Base-by-base conservation (phyloP, 2,888 invertebrate genomes). In the Drosophila siamana region DNA sequence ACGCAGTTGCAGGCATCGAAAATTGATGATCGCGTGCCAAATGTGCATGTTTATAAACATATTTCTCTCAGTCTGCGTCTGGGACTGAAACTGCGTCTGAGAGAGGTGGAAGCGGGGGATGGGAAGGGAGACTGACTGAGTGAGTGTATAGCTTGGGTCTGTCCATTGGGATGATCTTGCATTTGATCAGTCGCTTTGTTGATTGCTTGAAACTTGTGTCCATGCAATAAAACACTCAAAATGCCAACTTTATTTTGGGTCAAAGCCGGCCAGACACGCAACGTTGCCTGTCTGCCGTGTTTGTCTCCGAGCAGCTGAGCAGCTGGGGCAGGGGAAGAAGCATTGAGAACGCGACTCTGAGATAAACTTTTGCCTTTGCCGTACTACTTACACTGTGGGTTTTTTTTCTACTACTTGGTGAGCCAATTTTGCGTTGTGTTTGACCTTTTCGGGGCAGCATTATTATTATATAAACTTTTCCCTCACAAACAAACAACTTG, bases 181-280 rank as follows among this genome's bases (percentile, higher is more conserved):
- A 87, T 87, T 83, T 87, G 87, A 83, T 83, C 83, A 83, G 87
- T 83, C 83, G 87, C 86, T 87, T 87, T 87, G 84, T 86, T 86
- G 88, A 85, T 86, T 86, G 85, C 86, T 88, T 87, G 78, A 81
- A 88, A 86, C 86, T 88, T 86, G 81, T 88, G 88, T 86, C 87
- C 86, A 84, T 88, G 88, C 86, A 86, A 86, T 86, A 86, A 86
- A 86, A 86, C 87, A 88, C 88, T 86, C 85, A 88, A 86, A 85
- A 84, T 88, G 86, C 87, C 88, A 86, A 86, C 84, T 88, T 88
- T 88, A 88, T 86, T 86, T 86, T 86, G 82, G 88, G 86, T 88
- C 86, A 88, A 84, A 88, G 85, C 79, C 70, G 81, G 36, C 73
- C 88, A 86, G 78, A 81, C 86, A 86, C 86, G 86, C 86, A 88